These are phyloP conservation scores for Limnephilus rhombicus DNA, from an alignment of 2,888 invertebrate genomes.

Conservation along the genomic window DNA sequence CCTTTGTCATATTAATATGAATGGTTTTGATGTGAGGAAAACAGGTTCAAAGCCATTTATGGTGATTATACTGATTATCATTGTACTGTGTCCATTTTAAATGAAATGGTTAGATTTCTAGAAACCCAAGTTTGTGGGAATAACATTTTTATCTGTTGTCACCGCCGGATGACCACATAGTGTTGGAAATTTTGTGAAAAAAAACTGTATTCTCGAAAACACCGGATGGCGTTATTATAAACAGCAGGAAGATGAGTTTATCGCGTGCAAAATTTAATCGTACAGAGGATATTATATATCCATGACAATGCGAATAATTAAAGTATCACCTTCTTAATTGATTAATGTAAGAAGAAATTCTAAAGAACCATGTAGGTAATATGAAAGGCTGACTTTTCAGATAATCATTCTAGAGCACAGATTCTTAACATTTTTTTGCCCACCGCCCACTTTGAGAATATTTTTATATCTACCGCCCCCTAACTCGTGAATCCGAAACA, in stretches of 20 bases:
- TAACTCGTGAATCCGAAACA: no score
- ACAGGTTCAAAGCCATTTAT: background rate
- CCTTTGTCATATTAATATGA: background rate
- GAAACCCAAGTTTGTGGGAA: background rate
- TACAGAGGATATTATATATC: background rate
- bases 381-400: background rate
- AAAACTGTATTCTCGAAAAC: background rate
- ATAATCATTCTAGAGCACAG: background rate
- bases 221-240: slow-evolving; percentile 14
- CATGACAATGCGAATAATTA: background rate
- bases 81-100: background rate
- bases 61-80: background rate
- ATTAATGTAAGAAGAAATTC: background rate
- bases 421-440: no score
- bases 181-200: background rate
- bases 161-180: background rate
- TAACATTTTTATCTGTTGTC: background rate
- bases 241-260: background rate
- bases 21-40: background rate
- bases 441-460: no score
- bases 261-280: background rate
- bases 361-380: background rate
- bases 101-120: background rate
- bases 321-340: background rate
- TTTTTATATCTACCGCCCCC: no score